A percentile compares a stretch with the other conserved stretches of the same genome.
These are phyloP conservation scores for Macroramphosus scolopax DNA, from an alignment of 2,797 vertebrate species.

Conservation along the genomic window DNA sequence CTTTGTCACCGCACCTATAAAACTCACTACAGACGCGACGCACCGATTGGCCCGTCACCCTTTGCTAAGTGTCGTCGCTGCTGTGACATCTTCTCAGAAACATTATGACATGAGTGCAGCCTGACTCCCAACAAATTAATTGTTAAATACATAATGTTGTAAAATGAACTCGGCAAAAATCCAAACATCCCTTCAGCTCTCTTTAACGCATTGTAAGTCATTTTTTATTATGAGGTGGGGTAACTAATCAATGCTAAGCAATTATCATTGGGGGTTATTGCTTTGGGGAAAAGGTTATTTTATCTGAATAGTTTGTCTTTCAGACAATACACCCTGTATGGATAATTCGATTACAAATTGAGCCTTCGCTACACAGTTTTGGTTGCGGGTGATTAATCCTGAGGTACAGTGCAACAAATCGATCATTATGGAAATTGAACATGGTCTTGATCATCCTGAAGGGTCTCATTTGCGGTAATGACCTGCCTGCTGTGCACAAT, in stretches of 20 bases:
- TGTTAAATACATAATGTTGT: no score
- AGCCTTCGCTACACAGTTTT: not conserved
- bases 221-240: constrained; percentile 11
- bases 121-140: not conserved
- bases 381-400: not conserved
- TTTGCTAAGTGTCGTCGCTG: no score
- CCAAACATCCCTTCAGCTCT: not conserved
- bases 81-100: no score
- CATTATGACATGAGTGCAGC: not conserved
- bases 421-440: constrained; percentile 16
- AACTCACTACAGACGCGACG: no score
- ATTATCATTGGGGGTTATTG: not conserved
- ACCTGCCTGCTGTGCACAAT: constrained; percentile 13
- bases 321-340: not conserved
- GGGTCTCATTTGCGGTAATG: constrained; percentile 22
- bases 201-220: not conserved
- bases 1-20: no score
- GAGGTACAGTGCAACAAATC: not conserved
- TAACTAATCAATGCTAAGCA: constrained; percentile 1
- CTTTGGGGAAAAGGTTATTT: constrained; percentile 6
- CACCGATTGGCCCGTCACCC: no score
- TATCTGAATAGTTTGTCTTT: not conserved
- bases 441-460: constrained; percentile 11
- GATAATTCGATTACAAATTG: not conserved
- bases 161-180: no score